Percentiles rank a stretch among this genome's conserved stretches.
phyloP scores from a whole-genome alignment of 2,888 invertebrate species.

The Erpobdella octoculata region DNA sequence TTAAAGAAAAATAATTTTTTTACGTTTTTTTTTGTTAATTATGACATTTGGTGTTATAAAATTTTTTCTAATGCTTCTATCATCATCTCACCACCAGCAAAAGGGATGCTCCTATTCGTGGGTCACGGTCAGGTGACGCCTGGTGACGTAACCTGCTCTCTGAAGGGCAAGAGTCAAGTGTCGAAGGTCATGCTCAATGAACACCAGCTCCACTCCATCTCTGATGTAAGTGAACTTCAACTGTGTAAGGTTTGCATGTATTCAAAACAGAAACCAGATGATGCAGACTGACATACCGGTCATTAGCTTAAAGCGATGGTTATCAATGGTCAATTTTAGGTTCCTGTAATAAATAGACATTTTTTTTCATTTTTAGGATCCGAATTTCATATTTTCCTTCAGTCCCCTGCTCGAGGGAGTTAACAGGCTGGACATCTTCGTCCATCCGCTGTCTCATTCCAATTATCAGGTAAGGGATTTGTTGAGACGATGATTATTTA shows the following conservation, averaged over 20 bases:
- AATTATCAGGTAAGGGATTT: constrained; percentile 22
- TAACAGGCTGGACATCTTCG: constrained; percentile 47
- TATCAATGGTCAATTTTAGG: too few species aligned
- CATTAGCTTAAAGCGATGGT: neutral
- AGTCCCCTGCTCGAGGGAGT: constrained; percentile 46
- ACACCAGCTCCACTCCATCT: constrained; percentile 43
- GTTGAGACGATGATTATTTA: too few species aligned
- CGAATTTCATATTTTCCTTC: constrained; percentile 49
- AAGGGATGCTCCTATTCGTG: constrained; percentile 48
- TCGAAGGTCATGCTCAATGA: constrained; percentile 45
- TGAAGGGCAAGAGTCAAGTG: constrained; percentile 49
- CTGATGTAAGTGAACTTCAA: constrained; percentile 43
- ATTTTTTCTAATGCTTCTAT: too few species aligned
- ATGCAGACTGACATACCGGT: neutral
- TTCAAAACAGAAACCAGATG: neutral
- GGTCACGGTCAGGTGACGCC: constrained; percentile 47
- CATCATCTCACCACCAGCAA: too few species aligned
- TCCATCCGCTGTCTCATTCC: constrained; percentile 32
- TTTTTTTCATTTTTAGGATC: constrained; percentile 41
- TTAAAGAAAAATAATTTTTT: too few species aligned
- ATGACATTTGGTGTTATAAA: neutral
- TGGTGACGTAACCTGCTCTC: constrained; percentile 46
- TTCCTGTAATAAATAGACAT: neutral
- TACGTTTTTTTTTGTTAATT: neutral
- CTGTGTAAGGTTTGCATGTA: too few species aligned